These are phyloP conservation scores for Drosophila pseudoananassae DNA, from an alignment of 1,140 invertebrate species.

Conservation along the genomic window DNA sequence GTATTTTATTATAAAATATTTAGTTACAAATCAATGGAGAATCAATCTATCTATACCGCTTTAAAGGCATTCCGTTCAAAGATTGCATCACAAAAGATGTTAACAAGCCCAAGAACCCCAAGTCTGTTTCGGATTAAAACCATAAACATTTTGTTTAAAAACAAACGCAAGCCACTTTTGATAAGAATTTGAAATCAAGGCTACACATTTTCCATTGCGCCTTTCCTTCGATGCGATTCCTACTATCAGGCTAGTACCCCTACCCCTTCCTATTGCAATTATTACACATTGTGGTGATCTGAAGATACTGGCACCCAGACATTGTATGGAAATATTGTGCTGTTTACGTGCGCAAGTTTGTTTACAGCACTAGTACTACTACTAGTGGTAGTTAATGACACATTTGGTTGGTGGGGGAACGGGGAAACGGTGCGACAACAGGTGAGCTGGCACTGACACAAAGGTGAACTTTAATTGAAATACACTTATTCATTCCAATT, in stretches of 20 bases:
- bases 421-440: neutral
- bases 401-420: neutral
- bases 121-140: no score
- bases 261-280: slow-evolving; percentile 4
- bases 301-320: neutral
- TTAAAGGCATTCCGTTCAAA: no score
- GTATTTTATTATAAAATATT: no score
- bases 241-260: slow-evolving; percentile 27
- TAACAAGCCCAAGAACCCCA: no score
- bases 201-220: slow-evolving; percentile 29
- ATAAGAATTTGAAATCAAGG: slow-evolving; percentile 34
- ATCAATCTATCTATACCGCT: no score
- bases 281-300: neutral
- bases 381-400: slow-evolving; percentile 1
- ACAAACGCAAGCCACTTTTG: neutral
- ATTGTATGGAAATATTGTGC: slow-evolving; percentile 8
- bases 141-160: neutral
- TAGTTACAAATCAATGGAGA: no score
- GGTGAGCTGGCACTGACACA: slow-evolving; percentile 2
- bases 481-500: slow-evolving; percentile 7
- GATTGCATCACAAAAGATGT: no score
- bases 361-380: slow-evolving; percentile 3
- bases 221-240: slow-evolving; percentile 6
- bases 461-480: slow-evolving; percentile 16
- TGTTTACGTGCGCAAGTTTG: slow-evolving; percentile 26